phyloP scores from a whole-genome alignment of 2,888 invertebrate species.

The Drosophila sordidula region DNA sequence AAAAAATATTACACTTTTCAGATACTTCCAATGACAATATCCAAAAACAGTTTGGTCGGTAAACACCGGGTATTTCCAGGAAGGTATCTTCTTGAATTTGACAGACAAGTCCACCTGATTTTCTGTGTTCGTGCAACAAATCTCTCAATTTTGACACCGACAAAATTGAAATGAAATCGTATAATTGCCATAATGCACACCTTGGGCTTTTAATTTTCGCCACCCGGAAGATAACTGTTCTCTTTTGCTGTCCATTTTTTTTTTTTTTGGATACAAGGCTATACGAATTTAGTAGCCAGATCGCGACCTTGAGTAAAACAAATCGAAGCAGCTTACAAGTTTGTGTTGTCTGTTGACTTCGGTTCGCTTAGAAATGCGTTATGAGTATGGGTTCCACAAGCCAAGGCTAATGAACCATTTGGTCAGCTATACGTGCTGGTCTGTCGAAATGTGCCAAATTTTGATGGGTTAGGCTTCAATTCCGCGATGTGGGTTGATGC shows the following conservation, averaged over 20 bases:
- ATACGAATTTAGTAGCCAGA: background rate
- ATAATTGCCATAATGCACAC: background rate
- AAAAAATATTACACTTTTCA: too few species aligned
- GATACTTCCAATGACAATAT: too few species aligned
- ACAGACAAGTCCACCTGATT: too few species aligned
- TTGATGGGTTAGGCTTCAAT: conserved; percentile 10
- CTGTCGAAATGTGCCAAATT: conserved; percentile 30
- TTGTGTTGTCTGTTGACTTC: background rate
- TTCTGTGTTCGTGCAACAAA: too few species aligned
- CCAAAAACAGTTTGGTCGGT: too few species aligned
- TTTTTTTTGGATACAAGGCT: conserved; percentile 5
- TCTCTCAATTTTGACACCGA: too few species aligned
- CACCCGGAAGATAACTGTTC: conserved; percentile 9
- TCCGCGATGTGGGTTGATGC: conserved; percentile 26
- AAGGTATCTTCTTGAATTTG: too few species aligned
- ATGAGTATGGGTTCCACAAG: background rate
- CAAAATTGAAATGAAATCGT: background rate
- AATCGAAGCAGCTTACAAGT: conserved; percentile 7
- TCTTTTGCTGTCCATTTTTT: background rate
- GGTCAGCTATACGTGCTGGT: conserved; percentile 10
- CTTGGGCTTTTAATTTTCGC: background rate
- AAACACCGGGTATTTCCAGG: too few species aligned
- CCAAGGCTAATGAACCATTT: conserved; percentile 20
- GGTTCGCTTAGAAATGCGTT: background rate
- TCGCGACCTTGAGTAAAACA: conserved; percentile 5